phyloP scores from a whole-genome alignment of 2,888 invertebrate genomes.

The Chrysodeixis includens region DNA sequence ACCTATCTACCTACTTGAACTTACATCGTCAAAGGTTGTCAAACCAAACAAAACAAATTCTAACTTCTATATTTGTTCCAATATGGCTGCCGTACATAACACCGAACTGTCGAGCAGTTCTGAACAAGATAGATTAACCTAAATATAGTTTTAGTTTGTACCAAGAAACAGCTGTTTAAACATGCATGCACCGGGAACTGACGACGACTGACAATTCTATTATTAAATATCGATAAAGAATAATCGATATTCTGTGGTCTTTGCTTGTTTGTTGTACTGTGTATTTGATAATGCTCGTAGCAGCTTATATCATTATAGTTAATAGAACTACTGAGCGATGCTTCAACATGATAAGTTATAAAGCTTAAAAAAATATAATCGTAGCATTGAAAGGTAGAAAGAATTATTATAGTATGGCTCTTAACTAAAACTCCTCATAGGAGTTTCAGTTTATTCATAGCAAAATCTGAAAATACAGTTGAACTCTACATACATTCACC shows the following conservation, averaged over 20 bases:
- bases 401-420: too few species aligned
- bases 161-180: slow-evolving; percentile 11
- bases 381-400: too few species aligned
- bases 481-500: neutral
- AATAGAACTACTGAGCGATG: too few species aligned
- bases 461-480: neutral
- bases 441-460: too few species aligned
- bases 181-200: slow-evolving; percentile 1
- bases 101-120: slow-evolving; percentile 8
- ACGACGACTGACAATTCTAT: neutral
- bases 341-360: too few species aligned
- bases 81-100: neutral
- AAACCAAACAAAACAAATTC: neutral
- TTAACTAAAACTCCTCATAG: too few species aligned
- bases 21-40: too few species aligned
- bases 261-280: neutral
- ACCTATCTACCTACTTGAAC: too few species aligned
- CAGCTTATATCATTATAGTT: neutral
- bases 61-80: neutral
- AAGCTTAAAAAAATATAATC: too few species aligned
- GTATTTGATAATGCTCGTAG: neutral
- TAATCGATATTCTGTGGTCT: neutral
- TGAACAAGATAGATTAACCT: slow-evolving; percentile 15
- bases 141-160: neutral
- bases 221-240: neutral